Base-by-base conservation (phyloP, 2,113 vertebrate genomes). In the Hiodon alosoides region DNA sequence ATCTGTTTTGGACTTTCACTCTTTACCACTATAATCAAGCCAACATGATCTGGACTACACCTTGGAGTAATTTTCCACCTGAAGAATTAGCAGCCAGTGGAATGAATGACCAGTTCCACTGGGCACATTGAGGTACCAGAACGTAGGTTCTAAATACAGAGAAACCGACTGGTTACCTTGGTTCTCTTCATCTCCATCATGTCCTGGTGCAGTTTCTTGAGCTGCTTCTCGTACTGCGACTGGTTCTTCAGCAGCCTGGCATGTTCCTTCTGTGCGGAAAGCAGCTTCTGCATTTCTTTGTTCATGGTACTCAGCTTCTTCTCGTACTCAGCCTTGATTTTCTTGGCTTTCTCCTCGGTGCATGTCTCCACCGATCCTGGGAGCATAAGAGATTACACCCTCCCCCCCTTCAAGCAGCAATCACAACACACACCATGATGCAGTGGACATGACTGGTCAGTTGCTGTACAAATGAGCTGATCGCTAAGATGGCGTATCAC, bases 171-270 rank as follows among this genome's bases (percentile, higher is more conserved):
- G 59, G 11, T 13, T 84, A 98, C 97, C 95, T 99, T 99, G 46
- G 95, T 98, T 83, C 98, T 99, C 88, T 98, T 99, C 97, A 99
- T 99, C 83, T 99, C 97, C 2, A 84, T 87, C 80, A 99, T 96
- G 47, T 99, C 97, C 84, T 93, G 93, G 83, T 99, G 97, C 51
- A 99, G 86, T 70, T 98, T 99, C 84, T 86, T 95, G 76, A 99
- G 90, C 75, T 99, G 97, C 54, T 96, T 98, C 90, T 98, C 97
- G 79, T 98, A 98, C 47, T 98, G 97, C 9, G 96, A 94, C 77
- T 99, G 97, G 86, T 95, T 99, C 89, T 94, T 96, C 76, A 99
- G 93, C 71, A 99, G 87, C 2, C 96, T 92, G 0, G 94, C 96
- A 3, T 99, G 97, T 70, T 99, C 96, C 74, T 96, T 98, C 54